These are phyloP conservation scores for Cichlasoma orientale DNA, from an alignment of 2,797 vertebrate genomes.

Conservation along the genomic window DNA sequence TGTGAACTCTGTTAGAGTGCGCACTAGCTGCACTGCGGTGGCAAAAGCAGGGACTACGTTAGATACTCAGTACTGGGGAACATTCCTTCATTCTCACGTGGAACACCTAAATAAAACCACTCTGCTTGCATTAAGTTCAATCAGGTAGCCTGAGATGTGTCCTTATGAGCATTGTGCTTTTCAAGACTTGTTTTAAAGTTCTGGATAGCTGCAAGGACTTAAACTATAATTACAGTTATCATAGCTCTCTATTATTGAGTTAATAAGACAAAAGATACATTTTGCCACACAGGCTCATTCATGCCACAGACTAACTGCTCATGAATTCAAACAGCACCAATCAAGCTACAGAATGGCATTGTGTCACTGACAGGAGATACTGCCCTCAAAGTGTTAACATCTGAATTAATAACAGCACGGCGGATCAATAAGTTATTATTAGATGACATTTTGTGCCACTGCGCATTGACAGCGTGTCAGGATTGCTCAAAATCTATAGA, in stretches of 20 bases:
- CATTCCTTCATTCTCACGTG: background rate
- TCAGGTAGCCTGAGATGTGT: background rate
- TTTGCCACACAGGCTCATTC: slow-evolving; percentile 5
- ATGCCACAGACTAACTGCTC: slow-evolving; percentile 6
- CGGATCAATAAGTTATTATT: slow-evolving; percentile 6
- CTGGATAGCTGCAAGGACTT: background rate
- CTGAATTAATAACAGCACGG: background rate
- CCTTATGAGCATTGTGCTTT: background rate
- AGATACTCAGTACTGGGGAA: slow-evolving; percentile 3
- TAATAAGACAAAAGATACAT: background rate
- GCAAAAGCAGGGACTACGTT: slow-evolving; percentile 55
- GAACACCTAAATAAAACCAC: background rate
- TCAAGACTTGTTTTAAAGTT: background rate
- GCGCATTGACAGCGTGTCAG: background rate
- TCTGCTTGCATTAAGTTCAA: background rate
- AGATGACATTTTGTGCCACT: slow-evolving; percentile 3
- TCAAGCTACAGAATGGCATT: background rate
- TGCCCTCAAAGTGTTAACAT: background rate
- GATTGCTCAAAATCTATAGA: background rate
- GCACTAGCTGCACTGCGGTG: slow-evolving; percentile 50
- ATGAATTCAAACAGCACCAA: background rate
- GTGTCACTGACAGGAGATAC: background rate
- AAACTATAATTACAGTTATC: background rate
- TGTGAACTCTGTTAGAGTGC: slow-evolving; percentile 40
- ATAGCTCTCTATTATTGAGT: background rate